Conservation (phyloP, 2,888 invertebrate species). For the Antheraea yamamai region DNA sequence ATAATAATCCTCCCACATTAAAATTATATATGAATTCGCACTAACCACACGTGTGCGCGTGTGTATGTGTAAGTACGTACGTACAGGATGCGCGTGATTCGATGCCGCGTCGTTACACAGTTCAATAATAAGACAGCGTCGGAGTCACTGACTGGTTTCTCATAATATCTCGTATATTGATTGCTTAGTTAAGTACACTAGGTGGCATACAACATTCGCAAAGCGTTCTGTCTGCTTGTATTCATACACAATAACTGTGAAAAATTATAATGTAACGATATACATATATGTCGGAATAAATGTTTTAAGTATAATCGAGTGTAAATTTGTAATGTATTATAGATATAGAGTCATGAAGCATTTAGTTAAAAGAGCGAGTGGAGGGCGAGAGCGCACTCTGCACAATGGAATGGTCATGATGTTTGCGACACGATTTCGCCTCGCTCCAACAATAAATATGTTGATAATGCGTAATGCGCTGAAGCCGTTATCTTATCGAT, state of each 20-base stretch:
- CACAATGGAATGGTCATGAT: neutral
- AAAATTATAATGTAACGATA: neutral
- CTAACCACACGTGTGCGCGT: neutral
- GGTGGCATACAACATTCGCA: no score
- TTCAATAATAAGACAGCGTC: neutral
- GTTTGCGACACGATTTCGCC: neutral
- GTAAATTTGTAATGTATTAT: neutral
- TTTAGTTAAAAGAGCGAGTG: neutral
- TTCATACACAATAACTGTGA: neutral
- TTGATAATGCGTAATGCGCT: slow-evolving; percentile 23
- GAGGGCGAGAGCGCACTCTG: neutral
- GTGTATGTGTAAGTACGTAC: neutral
- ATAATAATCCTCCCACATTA: neutral
- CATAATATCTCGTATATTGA: no score
- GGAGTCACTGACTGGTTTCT: no score
- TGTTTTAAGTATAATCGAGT: neutral
- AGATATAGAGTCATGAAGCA: neutral
- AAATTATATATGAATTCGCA: neutral
- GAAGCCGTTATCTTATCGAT: slow-evolving; percentile 53
- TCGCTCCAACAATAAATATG: slow-evolving; percentile 18
- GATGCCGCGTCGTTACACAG: neutral
- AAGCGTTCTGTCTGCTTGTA: no score
- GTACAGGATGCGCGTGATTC: neutral
- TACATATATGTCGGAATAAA: neutral
- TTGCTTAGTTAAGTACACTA: no score